Percentiles rank a stretch among this genome's conserved stretches.
Conservation (phyloP, 2,888 invertebrate species). For the Athalia cordata region DNA sequence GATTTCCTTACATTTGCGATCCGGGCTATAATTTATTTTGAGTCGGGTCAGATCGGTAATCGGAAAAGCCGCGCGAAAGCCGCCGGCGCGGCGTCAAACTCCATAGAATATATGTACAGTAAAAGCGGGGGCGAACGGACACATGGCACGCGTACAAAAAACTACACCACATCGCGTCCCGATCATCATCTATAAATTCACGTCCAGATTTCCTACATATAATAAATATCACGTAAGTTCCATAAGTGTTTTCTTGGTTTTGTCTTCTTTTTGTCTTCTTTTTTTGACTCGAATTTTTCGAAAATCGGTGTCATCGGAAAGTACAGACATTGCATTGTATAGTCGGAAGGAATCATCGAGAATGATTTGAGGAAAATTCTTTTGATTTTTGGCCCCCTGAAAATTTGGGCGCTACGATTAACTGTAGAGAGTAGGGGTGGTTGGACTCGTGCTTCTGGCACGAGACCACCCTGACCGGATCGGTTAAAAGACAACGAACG, state of each 20-base stretch:
- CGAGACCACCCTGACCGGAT: conserved; percentile 36
- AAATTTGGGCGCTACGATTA: conserved; percentile 5
- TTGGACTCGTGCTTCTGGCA: conserved; percentile 24
- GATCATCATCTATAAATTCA: conserved; percentile 27
- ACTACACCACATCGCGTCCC: conserved; percentile 26
- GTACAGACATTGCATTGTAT: no score
- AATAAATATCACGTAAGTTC: conserved; percentile 3
- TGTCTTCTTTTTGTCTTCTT: background rate
- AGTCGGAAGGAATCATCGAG: background rate
- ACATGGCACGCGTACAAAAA: conserved; percentile 62
- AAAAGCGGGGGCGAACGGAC: conserved; percentile 45
- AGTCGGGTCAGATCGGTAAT: conserved; percentile 10
- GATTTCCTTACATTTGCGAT: no score
- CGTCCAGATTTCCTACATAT: conserved; percentile 11
- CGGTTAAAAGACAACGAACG: background rate
- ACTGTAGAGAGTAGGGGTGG: no score
- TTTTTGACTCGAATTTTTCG: background rate
- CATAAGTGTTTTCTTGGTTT: background rate
- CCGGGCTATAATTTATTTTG: background rate
- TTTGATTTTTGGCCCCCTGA: background rate
- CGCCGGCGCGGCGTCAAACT: conserved; percentile 2
- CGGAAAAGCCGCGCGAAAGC: background rate
- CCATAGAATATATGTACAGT: background rate
- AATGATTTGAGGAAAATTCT: background rate
- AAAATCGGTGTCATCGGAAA: background rate